phyloP scores from a whole-genome alignment of 2,113 vertebrate species.

The Epinephelus moara region DNA sequence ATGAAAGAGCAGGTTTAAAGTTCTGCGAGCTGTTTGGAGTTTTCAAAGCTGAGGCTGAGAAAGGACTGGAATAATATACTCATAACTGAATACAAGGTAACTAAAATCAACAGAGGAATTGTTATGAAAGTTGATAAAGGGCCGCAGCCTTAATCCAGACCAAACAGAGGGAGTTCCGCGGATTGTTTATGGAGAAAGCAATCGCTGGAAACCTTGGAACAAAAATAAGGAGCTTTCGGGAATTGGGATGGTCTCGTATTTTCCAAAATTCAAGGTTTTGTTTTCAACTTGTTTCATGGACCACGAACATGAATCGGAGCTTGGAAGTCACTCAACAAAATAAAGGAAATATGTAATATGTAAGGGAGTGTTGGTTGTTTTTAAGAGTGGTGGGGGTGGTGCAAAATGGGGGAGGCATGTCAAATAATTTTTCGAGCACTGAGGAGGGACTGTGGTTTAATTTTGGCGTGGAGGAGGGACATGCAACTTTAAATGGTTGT shows the following conservation, averaged over 20 bases:
- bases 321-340: not conserved
- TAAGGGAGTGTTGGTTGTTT: not conserved
- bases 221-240: constrained; percentile 21
- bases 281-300: constrained; percentile 22
- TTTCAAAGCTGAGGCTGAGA: constrained; percentile 10
- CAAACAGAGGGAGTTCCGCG: constrained; percentile 35
- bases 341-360: not conserved
- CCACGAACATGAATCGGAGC: not conserved
- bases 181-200: constrained; percentile 60
- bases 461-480: no score
- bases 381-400: no score
- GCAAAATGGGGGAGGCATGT: no score
- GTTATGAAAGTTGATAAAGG: constrained; percentile 31
- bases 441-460: no score
- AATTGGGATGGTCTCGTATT: constrained; percentile 14
- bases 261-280: constrained; percentile 10
- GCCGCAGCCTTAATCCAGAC: constrained; percentile 45
- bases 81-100: constrained; percentile 14
- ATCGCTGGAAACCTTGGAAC: constrained; percentile 35
- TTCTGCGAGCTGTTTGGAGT: constrained; percentile 5
- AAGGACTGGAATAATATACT: constrained; percentile 11
- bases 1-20: constrained; percentile 1
- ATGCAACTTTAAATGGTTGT: no score
- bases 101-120: constrained; percentile 47
- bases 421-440: no score